A percentile compares a stretch with the other conserved stretches of the same genome.
Conservation (phyloP, 1,140 invertebrate species). For the Heliconius hermathena region DNA sequence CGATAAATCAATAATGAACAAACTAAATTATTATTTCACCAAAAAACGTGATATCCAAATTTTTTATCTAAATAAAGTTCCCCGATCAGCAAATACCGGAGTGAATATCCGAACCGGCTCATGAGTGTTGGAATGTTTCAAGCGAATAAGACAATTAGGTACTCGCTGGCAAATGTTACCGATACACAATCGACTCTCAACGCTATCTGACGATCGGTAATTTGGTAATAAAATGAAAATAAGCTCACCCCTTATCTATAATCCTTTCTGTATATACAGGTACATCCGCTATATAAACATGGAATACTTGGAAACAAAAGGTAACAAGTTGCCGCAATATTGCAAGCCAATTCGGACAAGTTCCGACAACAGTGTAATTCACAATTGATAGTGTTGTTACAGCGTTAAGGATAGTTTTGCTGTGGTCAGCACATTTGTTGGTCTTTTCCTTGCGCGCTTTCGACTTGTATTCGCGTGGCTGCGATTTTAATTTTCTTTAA, state of each 20-base stretch:
- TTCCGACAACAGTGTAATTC: slow-evolving; percentile 29
- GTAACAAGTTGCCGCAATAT: slow-evolving; percentile 51
- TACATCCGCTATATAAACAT: slow-evolving; percentile 78
- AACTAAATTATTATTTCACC: slow-evolving; percentile 25
- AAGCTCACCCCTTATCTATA: slow-evolving; percentile 77
- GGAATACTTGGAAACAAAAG: slow-evolving; percentile 41
- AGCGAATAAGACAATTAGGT: slow-evolving; percentile 68
- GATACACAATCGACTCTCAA: slow-evolving; percentile 70
- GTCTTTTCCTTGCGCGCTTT: slow-evolving; percentile 67
- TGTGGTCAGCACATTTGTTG: slow-evolving; percentile 38
- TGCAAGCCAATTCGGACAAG: slow-evolving; percentile 43
- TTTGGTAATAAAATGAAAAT: slow-evolving; percentile 82
- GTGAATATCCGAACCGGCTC: slow-evolving; percentile 34
- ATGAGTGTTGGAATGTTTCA: slow-evolving; percentile 64
- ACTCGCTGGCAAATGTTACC: slow-evolving; percentile 74
- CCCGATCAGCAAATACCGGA: slow-evolving; percentile 29
- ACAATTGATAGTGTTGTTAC: slow-evolving; percentile 42
- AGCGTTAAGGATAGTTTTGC: slow-evolving; percentile 60
- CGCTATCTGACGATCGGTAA: slow-evolving; percentile 79
- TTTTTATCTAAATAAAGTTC: slow-evolving; percentile 17
- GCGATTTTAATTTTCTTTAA: slow-evolving; percentile 82
- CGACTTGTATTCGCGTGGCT: slow-evolving; percentile 75
- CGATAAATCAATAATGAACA: slow-evolving; percentile 9
- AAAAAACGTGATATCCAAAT: slow-evolving; percentile 28
- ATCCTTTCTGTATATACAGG: slow-evolving; percentile 75